These are phyloP conservation scores for Beroe forskalii DNA, from an alignment of 37 sponge, comb jelly and placozoan species.

Conservation along the genomic window DNA sequence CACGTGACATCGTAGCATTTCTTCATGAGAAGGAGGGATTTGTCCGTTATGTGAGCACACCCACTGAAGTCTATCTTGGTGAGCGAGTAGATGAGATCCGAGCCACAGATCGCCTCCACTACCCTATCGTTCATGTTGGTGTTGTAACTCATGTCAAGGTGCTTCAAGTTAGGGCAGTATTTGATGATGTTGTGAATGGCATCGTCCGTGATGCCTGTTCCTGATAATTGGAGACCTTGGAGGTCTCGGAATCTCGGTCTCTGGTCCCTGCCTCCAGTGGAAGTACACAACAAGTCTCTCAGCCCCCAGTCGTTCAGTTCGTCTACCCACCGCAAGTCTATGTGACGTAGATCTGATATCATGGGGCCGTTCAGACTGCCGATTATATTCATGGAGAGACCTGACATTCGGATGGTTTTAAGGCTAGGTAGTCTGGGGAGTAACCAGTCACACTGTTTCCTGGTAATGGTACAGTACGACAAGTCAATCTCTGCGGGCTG, in stretches of 20 bases:
- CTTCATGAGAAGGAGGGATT: slow-evolving; percentile 40
- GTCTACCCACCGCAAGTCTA: slow-evolving; percentile 42
- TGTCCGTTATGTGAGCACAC: slow-evolving; percentile 49
- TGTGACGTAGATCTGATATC: slow-evolving; percentile 11
- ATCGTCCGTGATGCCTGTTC: not conserved
- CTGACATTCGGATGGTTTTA: slow-evolving; percentile 57
- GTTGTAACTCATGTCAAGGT: slow-evolving; percentile 52
- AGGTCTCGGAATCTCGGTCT: slow-evolving; percentile 33
- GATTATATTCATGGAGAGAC: slow-evolving; percentile 51
- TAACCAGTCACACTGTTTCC: slow-evolving; percentile 55
- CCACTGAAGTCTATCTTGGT: slow-evolving; percentile 63
- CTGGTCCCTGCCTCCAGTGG: slow-evolving; percentile 38
- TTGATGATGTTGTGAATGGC: slow-evolving; percentile 47
- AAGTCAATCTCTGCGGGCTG: slow-evolving; percentile 52
- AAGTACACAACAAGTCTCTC: slow-evolving; percentile 36
- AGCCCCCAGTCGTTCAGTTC: slow-evolving; percentile 57
- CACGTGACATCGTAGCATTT: slow-evolving; percentile 52
- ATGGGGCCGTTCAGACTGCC: slow-evolving; percentile 40
- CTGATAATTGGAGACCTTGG: slow-evolving; percentile 14
- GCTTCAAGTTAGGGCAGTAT: slow-evolving; percentile 49
- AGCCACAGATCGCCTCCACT: not conserved
- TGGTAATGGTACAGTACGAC: slow-evolving; percentile 57
- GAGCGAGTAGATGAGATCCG: slow-evolving; percentile 45
- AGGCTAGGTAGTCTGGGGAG: slow-evolving; percentile 54
- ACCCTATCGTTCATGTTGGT: slow-evolving; percentile 56